Base-by-base conservation (phyloP, 1,140 invertebrate genomes). In the Lepidurus packardi region DNA sequence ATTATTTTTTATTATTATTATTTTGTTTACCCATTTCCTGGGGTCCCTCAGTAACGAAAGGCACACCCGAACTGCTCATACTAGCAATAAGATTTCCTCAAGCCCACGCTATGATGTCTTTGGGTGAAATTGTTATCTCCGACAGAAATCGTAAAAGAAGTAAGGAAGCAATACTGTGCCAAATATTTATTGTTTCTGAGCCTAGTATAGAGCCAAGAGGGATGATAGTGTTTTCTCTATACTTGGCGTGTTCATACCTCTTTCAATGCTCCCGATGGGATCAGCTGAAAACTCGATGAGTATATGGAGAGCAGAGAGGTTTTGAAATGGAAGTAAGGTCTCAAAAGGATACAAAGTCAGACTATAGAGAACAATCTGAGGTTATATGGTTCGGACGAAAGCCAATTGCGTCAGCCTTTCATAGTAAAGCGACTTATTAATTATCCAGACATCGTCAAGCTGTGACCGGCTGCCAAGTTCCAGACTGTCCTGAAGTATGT, bases 51-150 rank as follows among this genome's bases (percentile, higher is more conserved):
- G 9, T 6, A 9, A 65, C 53, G 53, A n/a, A 65, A 65, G 13
- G 53, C 53, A 65, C 53, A 65, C 53, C 53, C 16, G 53, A 65
- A 65, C n/a, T 65, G 16, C 21, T 65, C 53, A 65, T 65, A 65
- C 16, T 10, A 65, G 53, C 53, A 65, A 65, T 65, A 65, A 65
- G 53, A n/a, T 65, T 21, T 65, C 21, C 21, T 65, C 53, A 13
- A 65, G n/a, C 13, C 53, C 53, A 21, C 21, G 53, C 13, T 21
- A n/a, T 65, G 16, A n/a, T 65, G 13, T 65, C 53, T 65, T 34
- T 65, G 53, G 53, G 53, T 65, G 21, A 65, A 65, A 21, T 65
- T 65, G 53, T 21, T 65, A 65, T 65, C 53, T 13, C 16, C 16
- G 21, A 65, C 16, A 65, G 53, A 65, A n/a, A 65, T 65, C 21